Evolutionary conservation across 2,797 vertebrate species (phyloP), one percentile per base, ranked within the genome.

Genomic region (Fistularia commersonii): DNA sequence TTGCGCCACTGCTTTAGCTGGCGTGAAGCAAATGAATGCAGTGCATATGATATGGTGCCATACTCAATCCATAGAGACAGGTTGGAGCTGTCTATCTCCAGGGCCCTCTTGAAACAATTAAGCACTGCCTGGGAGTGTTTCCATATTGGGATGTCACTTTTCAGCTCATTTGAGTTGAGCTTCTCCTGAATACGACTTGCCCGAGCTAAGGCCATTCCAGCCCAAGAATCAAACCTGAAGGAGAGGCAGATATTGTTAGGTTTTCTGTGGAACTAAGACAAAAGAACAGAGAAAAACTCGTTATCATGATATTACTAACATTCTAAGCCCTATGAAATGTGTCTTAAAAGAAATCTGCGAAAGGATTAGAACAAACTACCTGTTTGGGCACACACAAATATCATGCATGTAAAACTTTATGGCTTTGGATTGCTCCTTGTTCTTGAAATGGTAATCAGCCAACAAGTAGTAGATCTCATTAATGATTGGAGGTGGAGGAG

Each of bases 351-450:
- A 23, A 23, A 23, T 23, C 23, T 4, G 23, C 23, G 2, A 23
- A 2, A 23, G 23, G 23, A 23, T 3, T 11, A 14, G 42, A 36
- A 57, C 8, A 1, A 54, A 7, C 1, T 60, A 97, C 97, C 97
- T 95, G 88, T 95, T 89, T 9, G 97, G 97, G 74, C 93, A 98
- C 67, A 97, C 90, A 51, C 96, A 98, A 53, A 99, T 95, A 75
- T 99, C 97, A 0, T 97, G 95, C 94, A 98, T 95, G 66, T 99
- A 99, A 82, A 98, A 98, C 86, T 96, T 98, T 78, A 99, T 95
- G 65, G 97, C 97, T 81, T 99, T 99, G 41, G 94, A 93, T 78
- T 97, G 97, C 53, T 99, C 97, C 79, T 99, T 99, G 85, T 98
- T 99, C 83, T 99, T 99, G 85, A 99, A 99, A 70, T 99, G 96